Base-by-base conservation (phyloP, 2,888 invertebrate genomes). In the Imbricaverruca yamaguchii region DNA sequence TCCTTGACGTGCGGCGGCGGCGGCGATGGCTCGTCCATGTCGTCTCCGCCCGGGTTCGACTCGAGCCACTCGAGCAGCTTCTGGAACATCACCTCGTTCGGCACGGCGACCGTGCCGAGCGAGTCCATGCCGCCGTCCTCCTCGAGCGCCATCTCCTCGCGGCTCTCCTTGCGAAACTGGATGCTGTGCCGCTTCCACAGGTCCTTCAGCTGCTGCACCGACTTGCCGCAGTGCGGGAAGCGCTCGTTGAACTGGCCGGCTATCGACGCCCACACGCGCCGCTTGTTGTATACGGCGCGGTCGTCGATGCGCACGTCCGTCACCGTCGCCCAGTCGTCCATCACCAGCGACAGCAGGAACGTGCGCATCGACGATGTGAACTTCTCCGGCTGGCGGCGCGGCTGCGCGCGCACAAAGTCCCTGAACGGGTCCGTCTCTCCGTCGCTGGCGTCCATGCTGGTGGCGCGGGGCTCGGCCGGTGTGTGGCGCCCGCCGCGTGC, bases 201-300 rank as follows among this genome's bases (percentile, higher is more conserved):
- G 55, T 74, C 74, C 74, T 74, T 74, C 74, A 74, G 74, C 74
- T 74, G 74, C 55, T 74, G 74, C 74, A 74, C 74, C 74, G 74
- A 23, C 74, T 55, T 74, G 74, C 21, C 18, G 74, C 53, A 15
- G 74, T n/a, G 21, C 9, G 74, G 74, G 55, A 74, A 74, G 18
- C 55, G 15, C 55, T 53, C 9, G 53, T 21, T n/a, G 74, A 74
- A 74, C 74, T 55, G 74, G 53, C 18, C 21, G 10, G 74, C 7
- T 3, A 74, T 74, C 0, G 53, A 15, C 11, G 74, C 8, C 74
- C 74, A 74, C 21, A 53, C 74, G 21, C 74, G 74, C 8, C 74
- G 74, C 55, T 74, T 74, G 74, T 55, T 74, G 74, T 74, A 74
- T 9, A 74, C 74, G 53, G 74, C 74, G 18, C 74, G 74, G 74